Percentiles rank a stretch among this genome's conserved stretches.
Evolutionary conservation across 1,140 invertebrate species (phyloP).

Genomic region (Drosophila dunni): DNA sequence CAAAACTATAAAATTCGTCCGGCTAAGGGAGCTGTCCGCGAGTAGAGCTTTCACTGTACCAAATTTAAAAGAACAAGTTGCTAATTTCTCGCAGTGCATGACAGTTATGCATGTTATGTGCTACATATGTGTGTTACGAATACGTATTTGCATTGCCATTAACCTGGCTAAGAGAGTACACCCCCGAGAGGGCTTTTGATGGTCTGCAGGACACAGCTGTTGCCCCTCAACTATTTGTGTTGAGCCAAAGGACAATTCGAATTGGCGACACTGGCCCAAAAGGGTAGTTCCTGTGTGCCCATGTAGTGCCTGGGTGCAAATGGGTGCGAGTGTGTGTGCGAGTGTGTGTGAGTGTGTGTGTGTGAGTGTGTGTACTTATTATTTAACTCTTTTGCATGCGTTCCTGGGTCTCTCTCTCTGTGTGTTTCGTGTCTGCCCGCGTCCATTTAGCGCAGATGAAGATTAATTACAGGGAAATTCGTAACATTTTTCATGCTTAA

Average conservation of each 20-base stretch:
- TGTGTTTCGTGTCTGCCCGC: slow-evolving; percentile 22
- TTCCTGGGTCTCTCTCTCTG: slow-evolving; percentile 8
- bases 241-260: slow-evolving; percentile 66
- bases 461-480: slow-evolving; percentile 78
- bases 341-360: slow-evolving; percentile 15
- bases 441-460: slow-evolving; percentile 65
- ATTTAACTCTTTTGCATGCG: slow-evolving; percentile 80
- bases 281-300: slow-evolving; percentile 2
- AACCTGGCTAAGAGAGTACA: slow-evolving; percentile 28
- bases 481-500: slow-evolving; percentile 80
- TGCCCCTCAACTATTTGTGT: slow-evolving; percentile 64
- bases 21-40: too few species aligned
- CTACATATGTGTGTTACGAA: not conserved
- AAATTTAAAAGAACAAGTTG: too few species aligned
- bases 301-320: not conserved
- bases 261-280: slow-evolving; percentile 19
- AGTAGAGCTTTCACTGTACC: too few species aligned
- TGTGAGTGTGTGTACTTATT: slow-evolving; percentile 68
- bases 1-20: too few species aligned
- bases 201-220: slow-evolving; percentile 49
- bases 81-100: not conserved
- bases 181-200: slow-evolving; percentile 27
- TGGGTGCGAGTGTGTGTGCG: slow-evolving; percentile 31
- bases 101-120: slow-evolving; percentile 27
- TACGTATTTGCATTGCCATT: slow-evolving; percentile 42